Evolutionary conservation across 2,113 vertebrate genomes (phyloP).

Genomic region (Lepisosteus osseus): DNA sequence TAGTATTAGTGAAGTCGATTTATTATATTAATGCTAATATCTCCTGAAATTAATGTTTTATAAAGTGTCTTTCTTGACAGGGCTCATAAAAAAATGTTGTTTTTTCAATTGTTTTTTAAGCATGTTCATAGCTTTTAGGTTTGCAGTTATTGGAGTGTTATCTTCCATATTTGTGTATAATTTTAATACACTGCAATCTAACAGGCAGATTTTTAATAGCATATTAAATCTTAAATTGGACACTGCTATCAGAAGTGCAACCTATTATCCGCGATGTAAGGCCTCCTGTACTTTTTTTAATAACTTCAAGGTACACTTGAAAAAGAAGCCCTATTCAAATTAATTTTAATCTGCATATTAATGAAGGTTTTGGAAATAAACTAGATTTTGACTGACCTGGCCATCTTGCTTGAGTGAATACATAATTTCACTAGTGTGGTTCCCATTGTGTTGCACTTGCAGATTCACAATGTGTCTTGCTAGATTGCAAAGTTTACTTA

Average conservation of each 20-base stretch:
- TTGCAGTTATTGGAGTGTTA: no score
- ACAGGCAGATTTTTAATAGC: neutral
- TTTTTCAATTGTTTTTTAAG: no score
- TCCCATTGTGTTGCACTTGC: neutral
- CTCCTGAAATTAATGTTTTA: no score
- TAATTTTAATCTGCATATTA: conserved; percentile 2
- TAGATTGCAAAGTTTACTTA: no score
- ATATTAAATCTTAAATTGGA: neutral
- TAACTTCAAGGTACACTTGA: neutral
- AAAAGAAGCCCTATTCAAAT: neutral
- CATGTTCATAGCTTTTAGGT: no score
- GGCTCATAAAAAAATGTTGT: no score
- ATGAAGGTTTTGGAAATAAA: neutral
- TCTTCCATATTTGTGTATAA: no score
- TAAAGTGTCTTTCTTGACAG: no score
- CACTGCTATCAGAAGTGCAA: neutral
- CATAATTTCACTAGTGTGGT: neutral
- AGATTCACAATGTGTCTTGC: neutral
- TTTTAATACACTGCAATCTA: no score
- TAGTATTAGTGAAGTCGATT: no score
- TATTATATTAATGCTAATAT: no score
- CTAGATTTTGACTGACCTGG: neutral
- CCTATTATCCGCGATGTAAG: neutral
- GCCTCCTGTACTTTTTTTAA: neutral
- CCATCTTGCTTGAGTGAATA: neutral